Conservation (phyloP, 2,113 vertebrate species). For the Barnardius zonarius region DNA sequence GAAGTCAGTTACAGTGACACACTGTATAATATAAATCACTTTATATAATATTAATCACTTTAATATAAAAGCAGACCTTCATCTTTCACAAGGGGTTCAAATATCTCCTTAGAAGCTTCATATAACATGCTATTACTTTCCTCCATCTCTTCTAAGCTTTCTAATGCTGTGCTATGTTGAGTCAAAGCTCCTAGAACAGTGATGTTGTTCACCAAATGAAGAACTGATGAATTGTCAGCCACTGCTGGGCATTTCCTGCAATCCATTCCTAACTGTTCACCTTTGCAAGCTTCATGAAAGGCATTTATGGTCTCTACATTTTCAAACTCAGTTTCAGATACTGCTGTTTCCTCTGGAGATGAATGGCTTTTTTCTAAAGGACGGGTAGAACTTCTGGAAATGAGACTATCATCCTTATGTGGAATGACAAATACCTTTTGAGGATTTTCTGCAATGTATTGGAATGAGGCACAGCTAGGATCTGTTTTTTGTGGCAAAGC, state of each 20-base stretch:
- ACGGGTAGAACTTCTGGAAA: not conserved
- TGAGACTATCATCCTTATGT: not conserved
- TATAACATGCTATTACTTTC: not conserved
- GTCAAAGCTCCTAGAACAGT: conserved; percentile 66
- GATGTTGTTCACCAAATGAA: conserved; percentile 37
- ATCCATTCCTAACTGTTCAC: not conserved
- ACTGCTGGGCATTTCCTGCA: not conserved
- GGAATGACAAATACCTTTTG: not conserved
- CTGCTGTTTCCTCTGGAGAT: not conserved
- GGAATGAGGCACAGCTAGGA: not conserved
- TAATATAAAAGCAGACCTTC: conserved; percentile 31
- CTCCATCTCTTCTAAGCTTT: conserved; percentile 66
- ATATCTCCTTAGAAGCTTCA: not conserved
- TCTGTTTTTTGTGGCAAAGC: not conserved
- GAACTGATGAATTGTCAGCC: not conserved
- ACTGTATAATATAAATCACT: not conserved
- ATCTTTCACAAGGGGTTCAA: not conserved
- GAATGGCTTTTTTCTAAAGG: not conserved
- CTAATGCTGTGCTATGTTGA: conserved; percentile 71
- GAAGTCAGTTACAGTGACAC: not conserved
- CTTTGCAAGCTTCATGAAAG: not conserved
- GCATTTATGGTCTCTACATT: not conserved
- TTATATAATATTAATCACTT: not conserved
- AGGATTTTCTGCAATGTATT: not conserved
- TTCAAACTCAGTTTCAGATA: not conserved